Percentiles rank a stretch among this genome's conserved stretches.
Conservation (phyloP, 64 coral and sea anemone species). For the Actinia tenebrosa region DNA sequence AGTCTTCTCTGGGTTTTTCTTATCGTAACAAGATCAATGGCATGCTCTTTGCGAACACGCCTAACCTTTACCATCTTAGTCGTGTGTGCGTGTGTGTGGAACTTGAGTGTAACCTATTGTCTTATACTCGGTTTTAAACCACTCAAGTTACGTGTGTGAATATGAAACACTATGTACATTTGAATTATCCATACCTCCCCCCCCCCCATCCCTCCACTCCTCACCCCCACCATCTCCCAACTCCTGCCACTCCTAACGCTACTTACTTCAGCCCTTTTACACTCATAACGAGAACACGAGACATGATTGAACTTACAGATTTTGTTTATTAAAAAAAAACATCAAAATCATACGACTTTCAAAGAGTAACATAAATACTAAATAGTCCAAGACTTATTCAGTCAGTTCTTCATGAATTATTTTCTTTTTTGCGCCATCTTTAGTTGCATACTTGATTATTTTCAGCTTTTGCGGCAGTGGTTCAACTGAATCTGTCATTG, state of each 20-base stretch:
- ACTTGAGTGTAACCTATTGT: not conserved
- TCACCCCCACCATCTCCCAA: not conserved
- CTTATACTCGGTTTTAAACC: not conserved
- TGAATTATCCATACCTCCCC: too few relatives aligned
- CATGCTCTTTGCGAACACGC: not conserved
- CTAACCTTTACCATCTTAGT: constrained; percentile 10
- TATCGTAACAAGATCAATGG: constrained; percentile 13
- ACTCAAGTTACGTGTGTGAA: not conserved
- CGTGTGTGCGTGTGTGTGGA: not conserved
- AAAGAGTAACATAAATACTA: not conserved
- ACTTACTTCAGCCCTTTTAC: not conserved
- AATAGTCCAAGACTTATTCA: not conserved
- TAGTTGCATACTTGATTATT: not conserved
- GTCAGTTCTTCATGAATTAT: not conserved
- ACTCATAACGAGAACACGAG: not conserved
- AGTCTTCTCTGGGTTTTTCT: constrained; percentile 13
- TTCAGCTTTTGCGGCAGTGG: not conserved
- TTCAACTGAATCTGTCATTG: not conserved
- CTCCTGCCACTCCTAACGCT: not conserved
- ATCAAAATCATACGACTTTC: not conserved
- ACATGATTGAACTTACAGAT: not conserved
- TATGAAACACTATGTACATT: not conserved
- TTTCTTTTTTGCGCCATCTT: not conserved
- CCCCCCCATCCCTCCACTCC: too few relatives aligned
- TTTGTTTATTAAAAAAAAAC: not conserved